Base-by-base conservation (phyloP, 2,797 vertebrate genomes). In the Acipenser transmontanus region DNA sequence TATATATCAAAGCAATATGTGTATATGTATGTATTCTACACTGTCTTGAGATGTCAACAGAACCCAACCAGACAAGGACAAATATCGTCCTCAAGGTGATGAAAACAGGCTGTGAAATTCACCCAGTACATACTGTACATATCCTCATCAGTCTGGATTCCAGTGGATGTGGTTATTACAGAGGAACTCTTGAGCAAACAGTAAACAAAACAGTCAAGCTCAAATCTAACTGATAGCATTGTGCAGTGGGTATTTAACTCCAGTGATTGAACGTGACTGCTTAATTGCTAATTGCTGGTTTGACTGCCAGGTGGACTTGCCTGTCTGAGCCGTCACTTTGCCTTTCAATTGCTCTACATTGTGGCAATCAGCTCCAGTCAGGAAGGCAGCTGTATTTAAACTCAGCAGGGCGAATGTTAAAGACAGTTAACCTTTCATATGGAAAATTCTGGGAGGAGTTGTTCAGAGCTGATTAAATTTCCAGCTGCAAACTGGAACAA, bases 361-460 rank as follows among this genome's bases (percentile, higher is more conserved):
- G 11, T 57, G 12, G 12, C 54, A 57, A 57, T 57, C 54, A 57
- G 12, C 54, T 57, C 14, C 54, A 57, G 54, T 57, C 12, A 13
- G 12, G 4, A 57, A 57, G 12, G 12, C 54, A 57, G 54, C n/a
- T 57, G 14, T 57, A 13, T 57, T 57, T 57, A 57, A n/a, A 57
- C 54, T 57, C 54, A 57, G 54, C 54, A n/a, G 54, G 54, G 54
- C 11, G 12, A 57, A 57, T 57, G 54, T 57, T 57, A 11, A 11
- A 57, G 54, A 57, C 54, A 13, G 54, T 57, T 57, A 57, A 57
- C 54, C 54, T 57, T 57, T 13, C 54, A 57, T 57, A 57, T 7
- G 54, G 54, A 57, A 57, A 11, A 57, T 57, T 57, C 9, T 57
- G 54, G 12, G 54, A 57, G 34, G 34, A 34, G 34, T 34, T 34